Conservation (phyloP, 2,113 vertebrate species). For the Crotalus helleri region DNA sequence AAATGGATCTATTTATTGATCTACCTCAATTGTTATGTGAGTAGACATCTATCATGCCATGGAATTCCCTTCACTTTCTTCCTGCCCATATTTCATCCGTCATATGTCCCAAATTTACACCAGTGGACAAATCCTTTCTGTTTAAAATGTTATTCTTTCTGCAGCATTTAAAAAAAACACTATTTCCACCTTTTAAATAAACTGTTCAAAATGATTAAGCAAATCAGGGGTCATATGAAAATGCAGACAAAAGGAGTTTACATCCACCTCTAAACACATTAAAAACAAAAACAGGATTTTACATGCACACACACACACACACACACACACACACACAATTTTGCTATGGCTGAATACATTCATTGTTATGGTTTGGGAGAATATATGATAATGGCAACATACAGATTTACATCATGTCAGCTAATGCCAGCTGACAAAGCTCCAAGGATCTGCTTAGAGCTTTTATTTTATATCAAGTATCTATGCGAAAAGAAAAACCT, state of each 20-base stretch:
- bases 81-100: background rate
- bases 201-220: background rate
- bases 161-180: background rate
- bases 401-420: background rate
- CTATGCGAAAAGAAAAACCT: background rate
- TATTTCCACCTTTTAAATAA: background rate
- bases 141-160: background rate
- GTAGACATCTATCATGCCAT: background rate
- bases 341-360: background rate
- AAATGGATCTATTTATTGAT: background rate
- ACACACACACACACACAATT: background rate
- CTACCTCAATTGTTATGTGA: background rate
- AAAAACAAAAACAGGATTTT: background rate
- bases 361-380: fast-evolving
- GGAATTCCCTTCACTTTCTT: background rate
- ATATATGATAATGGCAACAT: background rate
- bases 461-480: fast-evolving
- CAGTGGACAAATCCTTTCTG: background rate
- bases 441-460: background rate
- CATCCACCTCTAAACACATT: background rate
- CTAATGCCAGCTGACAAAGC: background rate
- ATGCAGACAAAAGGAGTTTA: background rate
- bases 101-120: background rate
- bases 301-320: background rate
- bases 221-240: background rate